Base-by-base conservation (phyloP, 2,113 vertebrate species). In the Neolamprologus sp. region DNA sequence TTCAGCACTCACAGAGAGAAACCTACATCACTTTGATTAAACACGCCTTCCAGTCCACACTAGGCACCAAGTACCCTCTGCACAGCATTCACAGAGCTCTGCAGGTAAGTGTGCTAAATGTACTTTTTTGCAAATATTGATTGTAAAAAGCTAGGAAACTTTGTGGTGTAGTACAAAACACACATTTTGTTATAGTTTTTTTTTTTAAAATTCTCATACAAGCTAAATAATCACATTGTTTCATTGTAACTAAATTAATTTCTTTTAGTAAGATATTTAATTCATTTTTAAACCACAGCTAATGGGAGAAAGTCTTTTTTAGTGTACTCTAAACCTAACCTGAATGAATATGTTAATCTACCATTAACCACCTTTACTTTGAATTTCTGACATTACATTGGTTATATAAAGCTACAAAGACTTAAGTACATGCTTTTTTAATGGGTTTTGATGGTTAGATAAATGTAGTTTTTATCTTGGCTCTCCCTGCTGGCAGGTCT, bases 41-140 rank as follows among this genome's bases (percentile, higher is more conserved):
- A 88, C 98, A 99, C 1, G 96, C 97, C 89, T 98, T 97, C 95
- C 98, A 99, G 96, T 97, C 98, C 65, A 96, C 89, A 53, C 97
- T 99, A 0, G 98, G 98, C 42, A 91, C 96, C 86, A 88, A 86
- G 86, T 97, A 97, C 1, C 95, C 98, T 49, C 95, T 98, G n/a
- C 90, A 84, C 0, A 85, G 89, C 63, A 95, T 99, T 81, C 96
- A 94, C 28, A 79, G 16, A 37, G 88, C 92, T 53, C 97, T 99
- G 83, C 97, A 98, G 97, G 98, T 98, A 95, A 5, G 73, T 55
- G 45, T 11, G 33, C 19, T 65, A 51, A 51, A 31, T 51, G 2
- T 78, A 13, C 14, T 78, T 51, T 47, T 73, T 16, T 73, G 68
- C 14, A 73, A 16, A 47, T 45, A 73, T 73, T 17, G 9, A 13